phyloP scores from a whole-genome alignment of 1,140 invertebrate genomes.

The Lordiphosa stackelbergi region DNA sequence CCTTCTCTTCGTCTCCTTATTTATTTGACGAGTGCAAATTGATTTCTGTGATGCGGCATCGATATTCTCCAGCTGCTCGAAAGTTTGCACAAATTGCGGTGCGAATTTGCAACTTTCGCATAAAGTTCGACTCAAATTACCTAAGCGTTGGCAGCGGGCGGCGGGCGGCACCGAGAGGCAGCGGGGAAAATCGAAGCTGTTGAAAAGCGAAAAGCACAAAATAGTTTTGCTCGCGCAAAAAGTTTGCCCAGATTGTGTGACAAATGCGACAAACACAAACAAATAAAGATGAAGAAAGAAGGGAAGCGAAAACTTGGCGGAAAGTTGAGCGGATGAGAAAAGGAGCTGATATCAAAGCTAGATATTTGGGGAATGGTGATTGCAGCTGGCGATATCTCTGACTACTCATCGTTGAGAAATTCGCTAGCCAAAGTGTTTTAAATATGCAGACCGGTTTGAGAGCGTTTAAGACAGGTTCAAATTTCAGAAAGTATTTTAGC shows the following conservation, averaged over 20 bases:
- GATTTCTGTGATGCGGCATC: conserved; percentile 42
- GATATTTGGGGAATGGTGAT: no score
- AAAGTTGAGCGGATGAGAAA: no score
- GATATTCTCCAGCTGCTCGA: no score
- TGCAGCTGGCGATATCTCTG: no score
- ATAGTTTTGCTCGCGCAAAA: conserved; percentile 35
- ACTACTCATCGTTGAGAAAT: no score
- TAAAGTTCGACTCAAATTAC: conserved; percentile 72
- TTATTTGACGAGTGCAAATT: conserved; percentile 46
- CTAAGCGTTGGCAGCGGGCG: conserved; percentile 40
- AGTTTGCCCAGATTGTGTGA: conserved; percentile 59
- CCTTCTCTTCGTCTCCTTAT: not conserved
- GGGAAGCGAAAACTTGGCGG: not conserved
- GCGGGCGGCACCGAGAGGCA: not conserved
- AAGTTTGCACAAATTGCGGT: conserved; percentile 66
- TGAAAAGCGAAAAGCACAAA: conserved; percentile 67
- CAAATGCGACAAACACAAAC: conserved; percentile 35
- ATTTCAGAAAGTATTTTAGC: no score
- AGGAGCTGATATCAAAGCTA: no score
- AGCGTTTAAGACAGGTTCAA: no score
- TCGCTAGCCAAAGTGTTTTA: no score
- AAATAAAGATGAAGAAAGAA: not conserved
- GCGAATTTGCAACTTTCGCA: conserved; percentile 72
- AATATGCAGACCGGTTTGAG: no score
- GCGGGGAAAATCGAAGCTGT: conserved; percentile 43